phyloP scores from a whole-genome alignment of 2,113 vertebrate genomes.

The Peromyscus californicus region DNA sequence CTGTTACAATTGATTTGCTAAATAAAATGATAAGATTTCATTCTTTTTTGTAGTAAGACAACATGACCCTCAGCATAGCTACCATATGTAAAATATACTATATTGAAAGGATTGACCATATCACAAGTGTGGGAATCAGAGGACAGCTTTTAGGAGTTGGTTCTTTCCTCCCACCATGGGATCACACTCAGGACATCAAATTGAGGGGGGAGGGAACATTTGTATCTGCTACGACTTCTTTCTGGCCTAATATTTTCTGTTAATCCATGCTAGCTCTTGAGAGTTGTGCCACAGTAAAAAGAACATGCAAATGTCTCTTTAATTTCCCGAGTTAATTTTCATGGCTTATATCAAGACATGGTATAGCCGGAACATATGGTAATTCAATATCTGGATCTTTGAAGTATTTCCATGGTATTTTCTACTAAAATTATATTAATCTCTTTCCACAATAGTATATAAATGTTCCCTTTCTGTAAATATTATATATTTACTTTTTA shows the following conservation, averaged over 20 bases:
- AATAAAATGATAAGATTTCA: neutral
- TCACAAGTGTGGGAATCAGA: too few relatives aligned
- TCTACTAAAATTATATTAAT: neutral
- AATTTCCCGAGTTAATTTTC: neutral
- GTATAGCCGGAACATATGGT: neutral
- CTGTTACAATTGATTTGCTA: neutral
- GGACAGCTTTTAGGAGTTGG: too few relatives aligned
- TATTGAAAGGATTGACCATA: neutral
- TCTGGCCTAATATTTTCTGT: neutral
- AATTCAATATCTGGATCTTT: neutral
- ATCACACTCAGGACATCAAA: too few relatives aligned
- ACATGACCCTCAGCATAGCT: neutral
- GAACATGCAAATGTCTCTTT: neutral
- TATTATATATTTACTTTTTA: neutral
- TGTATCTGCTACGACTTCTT: neutral
- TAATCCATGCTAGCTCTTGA: neutral
- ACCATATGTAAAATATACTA: neutral
- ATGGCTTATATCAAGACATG: neutral
- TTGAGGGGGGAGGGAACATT: too few relatives aligned
- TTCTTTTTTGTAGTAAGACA: neutral
- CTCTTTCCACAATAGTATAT: neutral
- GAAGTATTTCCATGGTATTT: neutral
- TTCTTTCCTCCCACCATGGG: too few relatives aligned
- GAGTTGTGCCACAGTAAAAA: neutral
- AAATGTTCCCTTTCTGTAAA: neutral